Evolutionary conservation across 1,140 invertebrate species (phyloP), one percentile per base, ranked within the genome.

Genomic region (Drosophila ambigua): DNA sequence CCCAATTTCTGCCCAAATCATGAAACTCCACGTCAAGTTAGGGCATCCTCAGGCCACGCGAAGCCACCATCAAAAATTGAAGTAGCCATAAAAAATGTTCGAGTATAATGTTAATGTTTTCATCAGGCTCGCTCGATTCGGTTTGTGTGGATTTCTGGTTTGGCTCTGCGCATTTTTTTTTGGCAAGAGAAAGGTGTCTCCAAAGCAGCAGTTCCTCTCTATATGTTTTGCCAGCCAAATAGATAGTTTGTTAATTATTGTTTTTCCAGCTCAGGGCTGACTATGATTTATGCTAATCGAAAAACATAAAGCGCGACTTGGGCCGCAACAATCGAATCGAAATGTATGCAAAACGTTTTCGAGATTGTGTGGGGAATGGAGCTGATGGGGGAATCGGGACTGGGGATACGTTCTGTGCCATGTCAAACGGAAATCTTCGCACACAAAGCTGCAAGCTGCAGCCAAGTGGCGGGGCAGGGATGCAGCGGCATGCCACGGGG

Each of bases 221-320:
- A 51, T 65, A 71, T 90, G 85, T 80, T 90, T 67, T 84, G 77
- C 77, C 85, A 71, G 67, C 73, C 41, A 66, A 84, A 54, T 77
- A 60, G 16, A 48, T 59, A 45, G 26, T 28, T 28, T 64, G 20
- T 20, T 20, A 20, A 20, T 11, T 31, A 71, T 52, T 24, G 31
- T 54, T 52, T 45, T 45, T 16, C 2, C n/a, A 52, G 20, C 60
- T 53, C 24, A 39, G 11, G 44, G 31, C 45, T 68, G 50, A 41
- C 67, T 83, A 60, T 87, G 82, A 87, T 87, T 87, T 88, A 87
- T 87, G 82, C 79, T 76, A 87, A 87, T 87, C 71, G 63, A 87
- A 87, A 69, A 71, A 65, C 75, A 79, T 87, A 82, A 82, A 82
- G 35, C 64, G 45, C 43, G 31, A 51, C 45, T 64, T 9, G 35